Percentiles rank a stretch among this genome's conserved stretches.
Conservation (phyloP, 2,888 invertebrate genomes). For the Venusia cambrica region DNA sequence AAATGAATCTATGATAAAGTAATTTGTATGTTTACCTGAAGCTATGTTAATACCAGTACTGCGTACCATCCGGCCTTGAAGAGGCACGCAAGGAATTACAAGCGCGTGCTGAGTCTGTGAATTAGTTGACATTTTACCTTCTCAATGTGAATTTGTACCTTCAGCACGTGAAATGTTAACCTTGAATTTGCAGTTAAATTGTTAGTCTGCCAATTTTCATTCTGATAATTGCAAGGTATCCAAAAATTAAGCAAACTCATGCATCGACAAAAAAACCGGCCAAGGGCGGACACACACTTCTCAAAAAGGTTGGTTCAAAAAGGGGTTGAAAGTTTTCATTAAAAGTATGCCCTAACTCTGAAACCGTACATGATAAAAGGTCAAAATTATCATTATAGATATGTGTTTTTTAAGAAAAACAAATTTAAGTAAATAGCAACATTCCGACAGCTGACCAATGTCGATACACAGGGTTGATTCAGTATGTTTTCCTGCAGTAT, state of each 20-base stretch:
- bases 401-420: too few species aligned
- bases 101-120: slow-evolving; percentile 25
- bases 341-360: too few species aligned
- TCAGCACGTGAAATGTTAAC: slow-evolving; percentile 12
- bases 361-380: too few species aligned
- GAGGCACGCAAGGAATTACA: slow-evolving; percentile 39
- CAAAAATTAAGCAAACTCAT: too few species aligned
- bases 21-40: slow-evolving; percentile 49
- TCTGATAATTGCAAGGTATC: too few species aligned
- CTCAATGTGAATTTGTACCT: slow-evolving; percentile 12
- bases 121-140: slow-evolving; percentile 23
- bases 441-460: slow-evolving; percentile 20
- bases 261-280: too few species aligned
- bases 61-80: slow-evolving; percentile 54
- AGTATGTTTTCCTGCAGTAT: slow-evolving; percentile 28
- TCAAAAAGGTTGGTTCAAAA: too few species aligned
- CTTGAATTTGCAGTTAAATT: too few species aligned
- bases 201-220: too few species aligned
- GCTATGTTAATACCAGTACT: slow-evolving; percentile 52
- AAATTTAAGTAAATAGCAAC: slow-evolving; percentile 18
- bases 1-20: slow-evolving; percentile 55
- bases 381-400: too few species aligned
- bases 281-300: too few species aligned
- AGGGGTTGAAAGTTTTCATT: too few species aligned
- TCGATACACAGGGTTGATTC: slow-evolving; percentile 13